Evolutionary conservation across 2,797 vertebrate genomes (phyloP).

Genomic region (Neomorphus geoffroyi): DNA sequence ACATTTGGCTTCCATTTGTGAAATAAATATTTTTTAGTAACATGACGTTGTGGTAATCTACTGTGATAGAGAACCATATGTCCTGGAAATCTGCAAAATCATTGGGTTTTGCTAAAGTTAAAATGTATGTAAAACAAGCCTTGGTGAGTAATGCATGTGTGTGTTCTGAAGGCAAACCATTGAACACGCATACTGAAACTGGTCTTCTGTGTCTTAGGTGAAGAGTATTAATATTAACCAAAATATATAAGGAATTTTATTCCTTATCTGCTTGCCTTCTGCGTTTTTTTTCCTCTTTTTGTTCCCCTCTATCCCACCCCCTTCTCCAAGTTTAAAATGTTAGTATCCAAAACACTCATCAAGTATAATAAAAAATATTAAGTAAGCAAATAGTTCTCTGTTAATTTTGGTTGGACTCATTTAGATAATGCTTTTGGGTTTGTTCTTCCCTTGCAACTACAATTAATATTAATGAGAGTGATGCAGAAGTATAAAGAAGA

Average conservation of each 20-base stretch:
- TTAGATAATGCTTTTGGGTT: neutral
- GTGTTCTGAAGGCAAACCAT: neutral
- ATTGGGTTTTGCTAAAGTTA: neutral
- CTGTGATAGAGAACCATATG: neutral
- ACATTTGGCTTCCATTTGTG: neutral
- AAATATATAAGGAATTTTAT: neutral
- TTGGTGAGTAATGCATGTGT: neutral
- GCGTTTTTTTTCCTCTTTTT: accelerated
- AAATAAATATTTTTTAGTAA: neutral
- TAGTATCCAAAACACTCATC: neutral
- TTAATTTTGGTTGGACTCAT: neutral
- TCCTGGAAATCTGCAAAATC: neutral
- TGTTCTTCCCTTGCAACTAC: neutral
- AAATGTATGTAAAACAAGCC: neutral
- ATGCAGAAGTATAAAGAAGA: neutral
- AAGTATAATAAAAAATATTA: neutral
- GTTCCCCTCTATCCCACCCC: too few species aligned
- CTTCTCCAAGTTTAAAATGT: neutral
- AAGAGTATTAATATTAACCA: neutral
- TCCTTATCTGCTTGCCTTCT: neutral
- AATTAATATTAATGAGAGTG: neutral
- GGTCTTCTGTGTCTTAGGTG: neutral
- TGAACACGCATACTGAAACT: neutral
- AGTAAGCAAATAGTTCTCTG: neutral
- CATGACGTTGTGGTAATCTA: neutral